Percentiles rank a stretch among this genome's conserved stretches.
phyloP scores from a whole-genome alignment of 2,113 vertebrate species.

The Pollachius pollachius region DNA sequence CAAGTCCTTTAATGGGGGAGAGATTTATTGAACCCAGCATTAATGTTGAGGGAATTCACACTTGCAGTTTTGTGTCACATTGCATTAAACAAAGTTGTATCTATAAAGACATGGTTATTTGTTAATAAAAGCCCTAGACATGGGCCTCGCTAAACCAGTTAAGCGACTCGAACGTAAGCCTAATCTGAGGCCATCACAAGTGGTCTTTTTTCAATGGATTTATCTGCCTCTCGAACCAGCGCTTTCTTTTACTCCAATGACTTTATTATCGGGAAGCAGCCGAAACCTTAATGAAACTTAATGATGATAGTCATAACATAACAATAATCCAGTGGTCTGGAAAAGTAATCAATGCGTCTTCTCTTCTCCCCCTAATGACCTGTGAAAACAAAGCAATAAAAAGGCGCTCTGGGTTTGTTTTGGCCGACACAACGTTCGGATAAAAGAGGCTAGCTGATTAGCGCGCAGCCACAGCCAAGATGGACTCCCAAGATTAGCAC shows the following conservation, averaged over 20 bases:
- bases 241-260: conserved; percentile 42
- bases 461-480: conserved; percentile 50
- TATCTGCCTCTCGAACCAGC: neutral
- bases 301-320: conserved; percentile 74
- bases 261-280: conserved; percentile 64
- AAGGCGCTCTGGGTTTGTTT: conserved; percentile 74
- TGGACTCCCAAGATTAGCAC: conserved; percentile 28
- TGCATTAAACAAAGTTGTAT: too few relatives aligned
- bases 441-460: conserved; percentile 70
- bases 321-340: conserved; percentile 63
- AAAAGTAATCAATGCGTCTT: conserved; percentile 73
- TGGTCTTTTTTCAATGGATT: too few relatives aligned
- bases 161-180: too few relatives aligned
- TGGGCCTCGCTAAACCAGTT: too few relatives aligned
- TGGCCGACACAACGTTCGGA: conserved; percentile 71
- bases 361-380: conserved; percentile 67
- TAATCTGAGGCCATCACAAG: too few relatives aligned
- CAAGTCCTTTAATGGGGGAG: too few relatives aligned
- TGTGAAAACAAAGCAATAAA: conserved; percentile 76
- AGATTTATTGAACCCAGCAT: too few relatives aligned
- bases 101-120: too few relatives aligned
- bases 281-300: conserved; percentile 69
- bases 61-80: too few relatives aligned
- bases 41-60: too few relatives aligned
- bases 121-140: too few relatives aligned